Base-by-base conservation (phyloP, 1,140 invertebrate genomes). In the Wiebesia pumilae region DNA sequence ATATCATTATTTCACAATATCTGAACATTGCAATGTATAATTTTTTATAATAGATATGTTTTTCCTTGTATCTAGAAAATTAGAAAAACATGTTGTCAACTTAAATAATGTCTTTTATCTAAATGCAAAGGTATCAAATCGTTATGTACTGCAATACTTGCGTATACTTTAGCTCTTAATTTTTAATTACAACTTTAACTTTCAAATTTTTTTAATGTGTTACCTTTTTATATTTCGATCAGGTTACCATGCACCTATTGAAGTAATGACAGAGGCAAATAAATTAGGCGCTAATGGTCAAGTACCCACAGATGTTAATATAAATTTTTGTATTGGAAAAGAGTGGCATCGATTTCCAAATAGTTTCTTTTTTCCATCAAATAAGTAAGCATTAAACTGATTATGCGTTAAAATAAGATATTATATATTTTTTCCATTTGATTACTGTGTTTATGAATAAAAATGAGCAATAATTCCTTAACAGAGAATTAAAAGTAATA, bases 301-400 rank as follows among this genome's bases (percentile, higher is more conserved):
- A 78, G 89, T 96, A 79, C 93, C 95, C 10, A 89, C 92, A 24
- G 94, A 95, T 82, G 91, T 94, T 51, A 94, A 96, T 81, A 95
- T 97, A 7, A 97, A 97, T 88, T 95, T 99, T 16, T 99, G 99
- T 93, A 95, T 98, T 89, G 99, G 98, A 24, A 99, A 99, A 95
- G 99, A 99, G 90, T 99, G 99, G 99, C 96, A 99, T 93, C 95
- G 99, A 65, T 99, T 97, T 92, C 98, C 99, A 0, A 97, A 97
- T 51, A 98, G 97, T 84, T 99, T 99, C 94, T 99, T 99, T 91
- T 95, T 99, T n/a, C 98, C 98, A 7, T 94, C 95, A 54, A 95
- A 96, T 71, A 94, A 94, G 94, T 95, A 88, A 89, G 91, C 89
- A 67, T 71, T 62, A n/a, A 47, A 62, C 47, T 35, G 4, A 21